phyloP scores from a whole-genome alignment of 2,888 invertebrate species.

The Nephrocerus scutellatus region DNA sequence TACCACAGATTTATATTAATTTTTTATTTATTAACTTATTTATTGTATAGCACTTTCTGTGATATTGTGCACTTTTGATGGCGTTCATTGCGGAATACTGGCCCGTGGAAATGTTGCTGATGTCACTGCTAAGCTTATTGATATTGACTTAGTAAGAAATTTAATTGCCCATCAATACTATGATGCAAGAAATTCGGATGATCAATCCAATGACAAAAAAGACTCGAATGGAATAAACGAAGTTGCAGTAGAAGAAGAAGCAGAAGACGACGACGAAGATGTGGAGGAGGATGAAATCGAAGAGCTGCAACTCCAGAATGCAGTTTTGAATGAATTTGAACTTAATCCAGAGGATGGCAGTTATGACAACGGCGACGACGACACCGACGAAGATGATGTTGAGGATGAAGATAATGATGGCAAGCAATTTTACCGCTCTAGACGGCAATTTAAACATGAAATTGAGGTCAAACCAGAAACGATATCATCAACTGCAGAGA shows the following conservation, averaged over 20 bases:
- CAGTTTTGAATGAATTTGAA: conserved; percentile 10
- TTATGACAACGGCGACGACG: conserved; percentile 21
- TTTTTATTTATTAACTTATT: no score
- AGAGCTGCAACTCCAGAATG: conserved; percentile 10
- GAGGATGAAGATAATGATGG: conserved; percentile 25
- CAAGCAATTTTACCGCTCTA: conserved; percentile 22
- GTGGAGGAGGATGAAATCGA: conserved; percentile 28
- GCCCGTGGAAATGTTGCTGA: conserved; percentile 17
- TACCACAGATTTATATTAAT: no score
- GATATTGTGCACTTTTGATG: no score
- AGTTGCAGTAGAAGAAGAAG: conserved; percentile 9
- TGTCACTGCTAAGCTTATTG: no score
- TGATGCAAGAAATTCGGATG: no score
- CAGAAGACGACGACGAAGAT: conserved; percentile 28
- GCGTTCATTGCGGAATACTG: background rate
- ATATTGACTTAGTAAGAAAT: conserved; percentile 7
- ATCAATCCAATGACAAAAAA: no score
- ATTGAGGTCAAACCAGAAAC: background rate
- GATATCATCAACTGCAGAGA: background rate
- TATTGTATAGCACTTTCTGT: no score
- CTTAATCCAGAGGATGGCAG: conserved; percentile 19
- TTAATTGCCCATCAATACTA: no score
- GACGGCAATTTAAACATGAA: conserved; percentile 11
- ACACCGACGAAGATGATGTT: conserved; percentile 23
- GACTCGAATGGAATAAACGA: conserved; percentile 1